phyloP scores from a whole-genome alignment of 1,140 invertebrate species.

The Penaeus chinensis region DNA sequence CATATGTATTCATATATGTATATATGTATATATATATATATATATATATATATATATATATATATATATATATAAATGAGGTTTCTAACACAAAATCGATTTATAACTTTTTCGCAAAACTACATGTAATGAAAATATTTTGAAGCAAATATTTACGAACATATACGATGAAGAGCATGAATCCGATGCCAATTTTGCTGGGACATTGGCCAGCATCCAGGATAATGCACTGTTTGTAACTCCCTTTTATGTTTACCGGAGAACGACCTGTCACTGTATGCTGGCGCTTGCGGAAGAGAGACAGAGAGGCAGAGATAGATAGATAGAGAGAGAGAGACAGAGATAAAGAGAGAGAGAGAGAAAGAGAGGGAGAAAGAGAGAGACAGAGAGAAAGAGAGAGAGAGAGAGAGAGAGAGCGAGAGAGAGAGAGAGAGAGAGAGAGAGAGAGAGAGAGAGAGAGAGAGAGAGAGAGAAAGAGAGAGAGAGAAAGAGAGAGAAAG shows the following conservation, averaged over 20 bases:
- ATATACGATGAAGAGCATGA: too few relatives aligned
- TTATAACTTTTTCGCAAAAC: too few relatives aligned
- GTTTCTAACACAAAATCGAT: too few relatives aligned
- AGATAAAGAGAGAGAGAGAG: not conserved
- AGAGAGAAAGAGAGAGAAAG: too few relatives aligned
- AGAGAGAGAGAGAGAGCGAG: not conserved
- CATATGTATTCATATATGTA: not conserved
- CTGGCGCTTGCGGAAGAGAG: not conserved
- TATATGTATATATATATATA: conserved; percentile 9
- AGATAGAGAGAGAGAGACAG: conserved; percentile 5
- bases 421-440: too few relatives aligned
- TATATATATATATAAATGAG: too few relatives aligned
- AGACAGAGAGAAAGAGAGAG: not conserved
- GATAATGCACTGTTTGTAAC: not conserved
- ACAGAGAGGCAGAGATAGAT: not conserved
- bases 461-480: not conserved
- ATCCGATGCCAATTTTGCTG: too few relatives aligned
- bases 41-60: too few relatives aligned
- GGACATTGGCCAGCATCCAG: not conserved
- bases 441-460: too few relatives aligned
- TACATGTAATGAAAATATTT: too few relatives aligned
- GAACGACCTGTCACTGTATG: not conserved
- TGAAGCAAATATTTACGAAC: too few relatives aligned
- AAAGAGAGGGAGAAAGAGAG: too few relatives aligned
- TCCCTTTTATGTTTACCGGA: not conserved